These are phyloP conservation scores for Panulirus ornatus DNA, from an alignment of 1,140 invertebrate genomes.

Conservation along the genomic window DNA sequence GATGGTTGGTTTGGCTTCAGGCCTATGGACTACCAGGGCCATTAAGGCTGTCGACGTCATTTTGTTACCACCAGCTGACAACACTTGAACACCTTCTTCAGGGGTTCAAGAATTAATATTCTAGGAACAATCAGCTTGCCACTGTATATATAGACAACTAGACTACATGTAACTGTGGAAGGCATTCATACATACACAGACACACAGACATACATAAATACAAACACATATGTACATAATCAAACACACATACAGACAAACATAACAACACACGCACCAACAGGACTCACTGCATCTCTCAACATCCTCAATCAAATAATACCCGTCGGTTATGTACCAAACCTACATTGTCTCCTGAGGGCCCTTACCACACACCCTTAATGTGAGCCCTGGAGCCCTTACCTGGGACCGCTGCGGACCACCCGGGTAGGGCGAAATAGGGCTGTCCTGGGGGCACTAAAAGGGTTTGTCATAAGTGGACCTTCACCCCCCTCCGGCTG, in stretches of 20 bases:
- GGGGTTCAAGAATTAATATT: too few species aligned
- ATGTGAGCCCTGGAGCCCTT: neutral
- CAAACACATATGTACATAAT: conserved; percentile 12
- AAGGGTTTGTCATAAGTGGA: conserved; percentile 52
- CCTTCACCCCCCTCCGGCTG: neutral
- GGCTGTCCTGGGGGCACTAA: neutral
- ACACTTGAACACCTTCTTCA: too few species aligned
- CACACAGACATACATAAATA: conserved; percentile 5
- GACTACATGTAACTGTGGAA: too few species aligned
- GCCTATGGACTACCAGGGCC: too few species aligned
- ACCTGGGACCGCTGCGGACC: neutral
- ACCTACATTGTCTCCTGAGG: conserved; percentile 19
- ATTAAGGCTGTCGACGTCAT: too few species aligned
- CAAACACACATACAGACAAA: conserved; percentile 27
- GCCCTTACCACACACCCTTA: neutral
- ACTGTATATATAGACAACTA: too few species aligned
- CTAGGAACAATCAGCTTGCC: too few species aligned
- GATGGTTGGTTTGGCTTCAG: too few species aligned
- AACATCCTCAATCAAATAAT: neutral
- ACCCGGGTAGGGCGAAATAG: neutral
- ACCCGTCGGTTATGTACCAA: conserved; percentile 20
- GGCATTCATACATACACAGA: neutral
- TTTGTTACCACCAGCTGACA: too few species aligned
- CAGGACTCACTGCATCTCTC: too few species aligned
- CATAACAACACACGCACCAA: too few species aligned